Percentiles rank a stretch among this genome's conserved stretches.
Conservation (phyloP, 2,797 vertebrate species). For the Ctenochaetus hawaiiensis region DNA sequence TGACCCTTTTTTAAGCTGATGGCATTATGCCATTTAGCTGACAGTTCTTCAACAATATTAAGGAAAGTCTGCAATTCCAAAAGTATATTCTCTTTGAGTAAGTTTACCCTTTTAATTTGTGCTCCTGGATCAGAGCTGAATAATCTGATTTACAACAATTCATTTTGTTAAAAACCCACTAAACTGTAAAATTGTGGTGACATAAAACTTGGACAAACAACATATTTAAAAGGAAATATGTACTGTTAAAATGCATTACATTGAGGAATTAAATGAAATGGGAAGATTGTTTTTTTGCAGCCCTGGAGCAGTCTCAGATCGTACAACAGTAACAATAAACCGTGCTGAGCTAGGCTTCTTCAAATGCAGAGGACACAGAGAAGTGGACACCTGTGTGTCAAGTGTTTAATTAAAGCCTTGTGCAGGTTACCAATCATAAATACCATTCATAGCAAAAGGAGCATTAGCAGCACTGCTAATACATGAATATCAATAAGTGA, state of each 20-base stretch:
- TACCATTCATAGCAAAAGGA: background rate
- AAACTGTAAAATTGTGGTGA: background rate
- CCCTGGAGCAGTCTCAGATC: background rate
- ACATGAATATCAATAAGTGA: constrained; percentile 28
- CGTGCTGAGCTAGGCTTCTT: background rate
- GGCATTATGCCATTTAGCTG: background rate
- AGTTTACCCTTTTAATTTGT: background rate
- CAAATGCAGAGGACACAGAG: background rate
- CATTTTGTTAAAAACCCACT: background rate
- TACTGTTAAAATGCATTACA: no score
- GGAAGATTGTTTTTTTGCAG: no score
- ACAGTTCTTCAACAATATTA: background rate
- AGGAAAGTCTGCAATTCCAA: background rate
- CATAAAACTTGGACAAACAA: background rate
- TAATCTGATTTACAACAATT: no score
- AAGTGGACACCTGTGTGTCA: background rate
- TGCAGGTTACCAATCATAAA: background rate
- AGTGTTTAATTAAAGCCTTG: background rate
- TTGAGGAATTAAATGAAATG: no score
- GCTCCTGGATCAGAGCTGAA: background rate
- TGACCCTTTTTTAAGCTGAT: background rate
- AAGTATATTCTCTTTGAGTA: no score
- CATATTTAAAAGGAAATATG: no score
- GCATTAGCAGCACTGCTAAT: background rate
- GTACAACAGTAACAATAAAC: background rate